Evolutionary conservation across 1,140 invertebrate species (phyloP), one percentile per base, ranked within the genome.

Genomic region (Drosophila nikananu): DNA sequence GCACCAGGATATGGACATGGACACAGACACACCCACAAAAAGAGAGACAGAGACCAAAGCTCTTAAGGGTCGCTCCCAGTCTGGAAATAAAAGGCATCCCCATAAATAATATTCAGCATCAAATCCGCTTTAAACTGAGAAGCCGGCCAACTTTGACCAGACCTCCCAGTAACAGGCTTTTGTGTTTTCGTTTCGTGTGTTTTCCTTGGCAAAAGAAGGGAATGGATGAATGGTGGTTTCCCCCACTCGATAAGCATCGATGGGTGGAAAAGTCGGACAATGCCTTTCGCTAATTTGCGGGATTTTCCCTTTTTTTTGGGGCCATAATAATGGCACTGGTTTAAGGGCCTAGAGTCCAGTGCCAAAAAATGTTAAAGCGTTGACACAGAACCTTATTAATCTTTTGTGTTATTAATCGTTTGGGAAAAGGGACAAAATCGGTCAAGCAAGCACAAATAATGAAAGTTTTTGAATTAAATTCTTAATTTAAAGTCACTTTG

Each of bases 21-120:
- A 48, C n/a, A 23, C 44, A n/a, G n/a, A 46, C 44, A 46, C n/a
- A n/a, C n/a, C n/a, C n/a, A n/a, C n/a, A n/a, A n/a, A n/a, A n/a
- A n/a, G n/a, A n/a, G 15, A 41, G 15, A 8, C 25, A 25, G 57
- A 42, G 48, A 57, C 59, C 35, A 65, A 13, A 32, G 67, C 83
- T 72, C 83, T 81, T 87, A 74, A 81, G 84, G 80, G 77, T 80
- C 77, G 72, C 58, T 59, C n/a, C n/a, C 52, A 60, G 66, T 64
- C 32, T 71, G 71, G 61, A 78, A 83, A 81, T 83, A 86, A 87
- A 87, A 83, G 81, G 73, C 77, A 83, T 59, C 49, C 76, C 77
- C 84, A 87, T 83, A 87, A 83, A 87, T 89, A 87, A 87, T 89
- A 75, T 87, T 87, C 84, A 87, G 77, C 73, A 80, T 84, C 77